A percentile compares a stretch with the other conserved stretches of the same genome.
Evolutionary conservation across 2,113 vertebrate species (phyloP).

Genomic region (Scalopus aquaticus): DNA sequence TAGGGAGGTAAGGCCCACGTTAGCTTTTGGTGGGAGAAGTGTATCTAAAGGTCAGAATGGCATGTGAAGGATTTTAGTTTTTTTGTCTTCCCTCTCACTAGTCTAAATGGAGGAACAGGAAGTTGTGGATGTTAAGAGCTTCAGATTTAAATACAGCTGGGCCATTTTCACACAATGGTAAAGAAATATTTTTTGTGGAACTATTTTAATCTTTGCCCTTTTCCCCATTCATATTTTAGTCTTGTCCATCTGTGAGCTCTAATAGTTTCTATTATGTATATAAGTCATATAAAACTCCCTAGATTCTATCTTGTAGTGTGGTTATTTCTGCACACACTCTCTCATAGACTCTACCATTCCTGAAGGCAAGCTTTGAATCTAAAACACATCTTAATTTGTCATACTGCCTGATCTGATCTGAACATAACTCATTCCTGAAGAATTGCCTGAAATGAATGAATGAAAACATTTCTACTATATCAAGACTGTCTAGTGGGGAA

Average conservation of each 20-base stretch:
- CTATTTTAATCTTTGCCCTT: conserved; percentile 26
- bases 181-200: conserved; percentile 11
- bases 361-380: background rate
- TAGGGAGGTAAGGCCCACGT: background rate
- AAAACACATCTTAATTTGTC: background rate
- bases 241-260: conserved; percentile 14
- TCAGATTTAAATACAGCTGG: conserved; percentile 36
- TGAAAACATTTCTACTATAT: background rate
- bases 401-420: background rate
- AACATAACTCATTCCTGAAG: background rate
- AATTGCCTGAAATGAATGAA: background rate
- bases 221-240: conserved; percentile 18
- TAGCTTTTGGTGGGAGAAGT: background rate
- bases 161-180: conserved; percentile 19
- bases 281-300: background rate
- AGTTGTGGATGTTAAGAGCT: background rate
- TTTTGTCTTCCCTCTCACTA: background rate
- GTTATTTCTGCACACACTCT: background rate
- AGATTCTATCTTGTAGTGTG: background rate
- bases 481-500: background rate
- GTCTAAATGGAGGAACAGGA: background rate
- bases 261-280: background rate
- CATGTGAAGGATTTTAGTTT: background rate
- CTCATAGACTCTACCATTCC: background rate
- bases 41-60: background rate